These are phyloP conservation scores for Sprattus sprattus DNA, from an alignment of 2,113 vertebrate species.

Conservation along the genomic window DNA sequence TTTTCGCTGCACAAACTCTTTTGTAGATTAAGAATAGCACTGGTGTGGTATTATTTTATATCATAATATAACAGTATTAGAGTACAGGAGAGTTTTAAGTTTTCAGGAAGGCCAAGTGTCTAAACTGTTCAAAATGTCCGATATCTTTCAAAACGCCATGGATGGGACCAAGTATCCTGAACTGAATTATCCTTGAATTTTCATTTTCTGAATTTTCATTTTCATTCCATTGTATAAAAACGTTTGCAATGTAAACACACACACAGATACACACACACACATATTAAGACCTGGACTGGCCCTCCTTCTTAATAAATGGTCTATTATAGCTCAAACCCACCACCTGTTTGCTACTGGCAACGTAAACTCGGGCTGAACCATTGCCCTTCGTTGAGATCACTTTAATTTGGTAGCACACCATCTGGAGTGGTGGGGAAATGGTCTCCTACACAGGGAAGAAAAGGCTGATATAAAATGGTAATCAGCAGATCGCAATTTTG, in stretches of 20 bases:
- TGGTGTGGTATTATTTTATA: too few relatives aligned
- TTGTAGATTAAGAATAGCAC: too few relatives aligned
- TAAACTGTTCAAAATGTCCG: background rate
- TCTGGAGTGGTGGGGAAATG: background rate
- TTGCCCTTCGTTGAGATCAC: background rate
- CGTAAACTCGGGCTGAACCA: background rate
- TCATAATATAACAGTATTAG: too few relatives aligned
- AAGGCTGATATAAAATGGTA: background rate
- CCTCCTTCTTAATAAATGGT: too few relatives aligned
- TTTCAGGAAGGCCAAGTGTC: too few relatives aligned
- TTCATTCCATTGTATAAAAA: background rate
- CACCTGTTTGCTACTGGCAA: conserved; percentile 7
- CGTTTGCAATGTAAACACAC: background rate
- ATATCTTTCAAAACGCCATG: too few relatives aligned
- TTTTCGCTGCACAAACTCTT: too few relatives aligned
- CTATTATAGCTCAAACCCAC: background rate
- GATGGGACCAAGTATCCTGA: too few relatives aligned
- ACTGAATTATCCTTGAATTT: too few relatives aligned
- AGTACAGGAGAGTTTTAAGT: too few relatives aligned
- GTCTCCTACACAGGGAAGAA: background rate
- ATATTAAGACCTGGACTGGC: background rate
- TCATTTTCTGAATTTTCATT: too few relatives aligned
- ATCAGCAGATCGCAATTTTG: background rate
- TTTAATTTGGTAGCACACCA: background rate
- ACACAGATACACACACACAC: background rate